Percentiles rank a stretch among this genome's conserved stretches.
Conservation (phyloP, 2,888 invertebrate species). For the Microchrysa polita region DNA sequence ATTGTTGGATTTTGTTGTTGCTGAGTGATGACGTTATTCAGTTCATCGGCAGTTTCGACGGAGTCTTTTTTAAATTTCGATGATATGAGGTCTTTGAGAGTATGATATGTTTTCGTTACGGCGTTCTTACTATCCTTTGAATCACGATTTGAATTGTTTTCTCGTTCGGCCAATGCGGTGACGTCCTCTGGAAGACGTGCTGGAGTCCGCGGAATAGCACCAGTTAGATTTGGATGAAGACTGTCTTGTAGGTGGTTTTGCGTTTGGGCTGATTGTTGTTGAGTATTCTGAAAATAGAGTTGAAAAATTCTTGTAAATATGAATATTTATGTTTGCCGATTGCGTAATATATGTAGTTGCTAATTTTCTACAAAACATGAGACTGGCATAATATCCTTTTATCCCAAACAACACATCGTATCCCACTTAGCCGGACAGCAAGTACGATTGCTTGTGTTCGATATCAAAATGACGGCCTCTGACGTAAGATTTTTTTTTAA, state of each 20-base stretch:
- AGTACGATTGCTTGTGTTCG: too few relatives aligned
- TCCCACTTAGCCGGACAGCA: too few relatives aligned
- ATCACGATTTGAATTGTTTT: conserved; percentile 70
- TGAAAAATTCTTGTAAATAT: too few relatives aligned
- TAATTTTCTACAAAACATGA: too few relatives aligned
- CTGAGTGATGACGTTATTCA: conserved; percentile 56
- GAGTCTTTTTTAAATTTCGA: conserved; percentile 76
- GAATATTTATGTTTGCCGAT: too few relatives aligned
- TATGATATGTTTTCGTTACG: conserved; percentile 82
- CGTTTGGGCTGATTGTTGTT: conserved; percentile 49
- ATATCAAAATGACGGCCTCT: too few relatives aligned
- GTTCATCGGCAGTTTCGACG: conserved; percentile 66
- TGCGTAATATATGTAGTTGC: too few relatives aligned
- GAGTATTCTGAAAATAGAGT: conserved; percentile 44
- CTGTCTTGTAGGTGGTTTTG: conserved; percentile 58
- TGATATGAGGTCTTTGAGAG: conserved; percentile 84
- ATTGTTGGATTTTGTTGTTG: conserved; percentile 49
- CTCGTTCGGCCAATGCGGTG: conserved; percentile 69
- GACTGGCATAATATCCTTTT: too few relatives aligned
- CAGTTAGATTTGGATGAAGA: conserved; percentile 50
- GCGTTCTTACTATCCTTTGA: conserved; percentile 66
- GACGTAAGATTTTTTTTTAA: too few relatives aligned
- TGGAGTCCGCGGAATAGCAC: conserved; percentile 64
- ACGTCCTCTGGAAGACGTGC: conserved; percentile 64
- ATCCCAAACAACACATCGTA: too few relatives aligned